These are phyloP conservation scores for Anoura caudifer DNA, from an alignment of 2,113 vertebrate species.

Conservation along the genomic window DNA sequence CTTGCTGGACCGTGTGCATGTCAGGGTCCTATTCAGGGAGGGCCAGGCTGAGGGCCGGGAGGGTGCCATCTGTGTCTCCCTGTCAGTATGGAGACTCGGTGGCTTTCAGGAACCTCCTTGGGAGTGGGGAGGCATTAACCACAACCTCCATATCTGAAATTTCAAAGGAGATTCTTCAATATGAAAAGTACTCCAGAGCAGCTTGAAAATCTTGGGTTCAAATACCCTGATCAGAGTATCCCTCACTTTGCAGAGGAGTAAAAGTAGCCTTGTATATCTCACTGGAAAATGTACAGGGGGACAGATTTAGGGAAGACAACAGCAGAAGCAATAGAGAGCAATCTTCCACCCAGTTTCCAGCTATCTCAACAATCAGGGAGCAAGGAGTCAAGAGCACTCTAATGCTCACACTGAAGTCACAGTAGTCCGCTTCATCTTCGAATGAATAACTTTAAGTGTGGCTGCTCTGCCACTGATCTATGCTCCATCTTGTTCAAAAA, in stretches of 20 bases:
- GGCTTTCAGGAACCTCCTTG: not conserved
- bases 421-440: not conserved
- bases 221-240: not conserved
- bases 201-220: not conserved
- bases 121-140: not conserved
- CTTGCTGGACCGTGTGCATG: not conserved
- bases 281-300: not conserved
- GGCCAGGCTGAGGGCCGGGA: not conserved
- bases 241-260: not conserved
- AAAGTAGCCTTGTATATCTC: not conserved
- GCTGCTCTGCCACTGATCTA: slow-evolving; percentile 53
- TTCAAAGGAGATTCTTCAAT: slow-evolving; percentile 13
- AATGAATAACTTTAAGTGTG: slow-evolving; percentile 53
- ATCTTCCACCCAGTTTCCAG: not conserved
- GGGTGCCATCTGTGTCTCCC: not conserved
- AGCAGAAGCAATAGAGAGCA: not conserved
- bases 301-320: not conserved
- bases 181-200: not conserved
- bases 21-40: not conserved
- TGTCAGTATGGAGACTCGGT: not conserved
- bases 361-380: not conserved
- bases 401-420: not conserved
- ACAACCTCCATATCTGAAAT: not conserved
- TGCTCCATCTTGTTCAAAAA: slow-evolving; percentile 31
- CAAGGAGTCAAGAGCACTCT: not conserved